These are phyloP conservation scores for Anaspis maculata DNA, from an alignment of 2,888 invertebrate genomes.

Conservation along the genomic window DNA sequence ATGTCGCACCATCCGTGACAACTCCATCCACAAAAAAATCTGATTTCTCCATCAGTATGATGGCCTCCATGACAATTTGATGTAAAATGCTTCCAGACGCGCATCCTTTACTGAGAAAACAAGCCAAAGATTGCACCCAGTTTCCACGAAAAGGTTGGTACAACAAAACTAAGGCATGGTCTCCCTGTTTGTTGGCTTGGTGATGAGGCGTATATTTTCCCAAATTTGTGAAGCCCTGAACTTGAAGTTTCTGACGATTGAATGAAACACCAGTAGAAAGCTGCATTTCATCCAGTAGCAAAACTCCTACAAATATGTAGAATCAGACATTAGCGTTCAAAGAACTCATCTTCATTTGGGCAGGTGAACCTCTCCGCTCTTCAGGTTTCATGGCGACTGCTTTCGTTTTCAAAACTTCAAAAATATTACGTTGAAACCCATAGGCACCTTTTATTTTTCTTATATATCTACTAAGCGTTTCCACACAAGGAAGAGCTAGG, in stretches of 20 bases:
- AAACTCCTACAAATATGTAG: conserved; percentile 1
- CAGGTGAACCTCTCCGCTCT: not conserved
- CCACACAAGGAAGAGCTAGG: not conserved
- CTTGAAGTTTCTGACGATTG: conserved; percentile 7
- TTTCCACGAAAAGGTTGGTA: conserved; percentile 12
- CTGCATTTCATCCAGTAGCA: conserved; percentile 11
- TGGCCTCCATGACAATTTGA: conserved; percentile 7
- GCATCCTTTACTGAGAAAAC: conserved; percentile 9
- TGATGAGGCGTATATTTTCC: conserved; percentile 9
- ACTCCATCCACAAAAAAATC: conserved; percentile 13
- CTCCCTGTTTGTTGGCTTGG: conserved; percentile 6
- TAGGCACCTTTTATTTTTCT: not conserved
- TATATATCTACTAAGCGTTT: conserved; percentile 1
- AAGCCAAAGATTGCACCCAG: conserved; percentile 5
- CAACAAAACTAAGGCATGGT: conserved; percentile 12
- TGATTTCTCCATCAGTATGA: conserved; percentile 12
- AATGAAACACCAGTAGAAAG: conserved; percentile 5
- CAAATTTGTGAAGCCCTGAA: conserved; percentile 10
- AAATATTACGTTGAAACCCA: conserved; percentile 1
- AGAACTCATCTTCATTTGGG: not conserved
- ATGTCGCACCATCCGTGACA: conserved; percentile 15
- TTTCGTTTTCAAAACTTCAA: conserved; percentile 1
- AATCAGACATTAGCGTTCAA: not conserved
- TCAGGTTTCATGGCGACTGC: not conserved
- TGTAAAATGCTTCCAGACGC: conserved; percentile 5